These are phyloP conservation scores for Rhagonycha fulva DNA, from an alignment of 2,888 invertebrate genomes.

Conservation along the genomic window DNA sequence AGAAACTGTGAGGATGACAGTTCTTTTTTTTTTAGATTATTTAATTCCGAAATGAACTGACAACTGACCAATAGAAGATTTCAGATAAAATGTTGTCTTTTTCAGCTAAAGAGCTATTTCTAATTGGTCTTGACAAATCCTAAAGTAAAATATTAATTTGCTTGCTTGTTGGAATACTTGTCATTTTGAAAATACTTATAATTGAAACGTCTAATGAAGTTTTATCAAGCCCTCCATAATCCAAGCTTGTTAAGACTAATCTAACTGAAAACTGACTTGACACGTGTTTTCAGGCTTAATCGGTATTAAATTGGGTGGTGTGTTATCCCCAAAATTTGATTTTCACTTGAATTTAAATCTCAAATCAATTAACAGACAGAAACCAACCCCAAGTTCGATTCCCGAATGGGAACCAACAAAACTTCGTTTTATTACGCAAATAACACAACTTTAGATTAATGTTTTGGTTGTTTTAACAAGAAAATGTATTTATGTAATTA, in stretches of 20 bases:
- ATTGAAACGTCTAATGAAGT: slow-evolving; percentile 24
- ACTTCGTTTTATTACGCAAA: not conserved
- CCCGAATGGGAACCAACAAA: not conserved
- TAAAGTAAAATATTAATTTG: not conserved
- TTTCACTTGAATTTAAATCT: not conserved
- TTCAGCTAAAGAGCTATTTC: not conserved
- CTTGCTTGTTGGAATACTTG: not conserved
- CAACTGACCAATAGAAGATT: no score
- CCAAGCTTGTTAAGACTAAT: slow-evolving; percentile 17
- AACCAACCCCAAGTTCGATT: not conserved
- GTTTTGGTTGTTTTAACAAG: not conserved
- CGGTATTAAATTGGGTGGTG: slow-evolving; percentile 10
- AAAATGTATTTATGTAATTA: slow-evolving; percentile 1
- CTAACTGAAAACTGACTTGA: slow-evolving; percentile 16
- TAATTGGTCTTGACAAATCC: not conserved
- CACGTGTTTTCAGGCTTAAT: slow-evolving; percentile 16
- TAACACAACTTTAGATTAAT: not conserved
- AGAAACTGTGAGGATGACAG: no score
- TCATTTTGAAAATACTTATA: slow-evolving; percentile 8
- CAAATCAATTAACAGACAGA: not conserved
- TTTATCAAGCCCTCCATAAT: slow-evolving; percentile 20
- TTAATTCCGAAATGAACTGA: no score
- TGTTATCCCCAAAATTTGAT: slow-evolving; percentile 5
- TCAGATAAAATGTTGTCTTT: no score
- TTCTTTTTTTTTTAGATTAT: no score